Percentiles rank a stretch among this genome's conserved stretches.
These are phyloP conservation scores for Drosophila sordidula DNA, from an alignment of 2,888 invertebrate genomes.

Conservation along the genomic window DNA sequence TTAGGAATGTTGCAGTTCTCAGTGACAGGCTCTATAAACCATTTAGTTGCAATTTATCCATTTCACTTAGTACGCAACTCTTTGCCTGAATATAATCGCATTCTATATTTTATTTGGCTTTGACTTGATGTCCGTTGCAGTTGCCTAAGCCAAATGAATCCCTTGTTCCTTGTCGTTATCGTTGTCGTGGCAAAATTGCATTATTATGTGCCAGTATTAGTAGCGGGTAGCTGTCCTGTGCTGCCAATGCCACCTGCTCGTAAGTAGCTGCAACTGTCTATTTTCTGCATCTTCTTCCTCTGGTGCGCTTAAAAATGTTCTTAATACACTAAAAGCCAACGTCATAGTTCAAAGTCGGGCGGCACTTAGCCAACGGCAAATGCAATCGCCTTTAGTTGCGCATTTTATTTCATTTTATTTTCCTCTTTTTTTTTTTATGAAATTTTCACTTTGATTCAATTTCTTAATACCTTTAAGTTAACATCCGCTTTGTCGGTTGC, in stretches of 20 bases:
- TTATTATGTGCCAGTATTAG: constrained; percentile 63
- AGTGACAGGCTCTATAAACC: not conserved
- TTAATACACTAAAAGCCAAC: constrained; percentile 75
- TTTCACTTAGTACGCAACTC: not conserved
- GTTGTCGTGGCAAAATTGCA: constrained; percentile 70
- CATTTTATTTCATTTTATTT: constrained; percentile 17
- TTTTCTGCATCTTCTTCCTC: constrained; percentile 1
- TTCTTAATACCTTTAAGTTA: constrained; percentile 79
- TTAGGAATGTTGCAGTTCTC: no score
- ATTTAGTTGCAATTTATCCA: not conserved
- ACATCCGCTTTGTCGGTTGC: constrained; percentile 69
- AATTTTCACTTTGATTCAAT: constrained; percentile 78
- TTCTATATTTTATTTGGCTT: constrained; percentile 8
- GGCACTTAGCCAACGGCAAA: constrained; percentile 66
- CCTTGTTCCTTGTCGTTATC: constrained; percentile 22
- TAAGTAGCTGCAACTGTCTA: constrained; percentile 41
- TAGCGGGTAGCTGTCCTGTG: constrained; percentile 27
- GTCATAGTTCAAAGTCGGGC: constrained; percentile 70
- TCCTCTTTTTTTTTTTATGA: constrained; percentile 25
- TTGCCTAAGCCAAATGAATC: constrained; percentile 53
- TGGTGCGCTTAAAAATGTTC: constrained; percentile 48
- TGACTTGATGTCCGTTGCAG: constrained; percentile 8
- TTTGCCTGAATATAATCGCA: constrained; percentile 1
- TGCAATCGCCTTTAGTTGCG: constrained; percentile 59
- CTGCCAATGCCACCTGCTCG: constrained; percentile 28